Percentiles rank a stretch among this genome's conserved stretches.
phyloP scores from a whole-genome alignment of 2,888 invertebrate species.

The Lasioglossum leucozonium region DNA sequence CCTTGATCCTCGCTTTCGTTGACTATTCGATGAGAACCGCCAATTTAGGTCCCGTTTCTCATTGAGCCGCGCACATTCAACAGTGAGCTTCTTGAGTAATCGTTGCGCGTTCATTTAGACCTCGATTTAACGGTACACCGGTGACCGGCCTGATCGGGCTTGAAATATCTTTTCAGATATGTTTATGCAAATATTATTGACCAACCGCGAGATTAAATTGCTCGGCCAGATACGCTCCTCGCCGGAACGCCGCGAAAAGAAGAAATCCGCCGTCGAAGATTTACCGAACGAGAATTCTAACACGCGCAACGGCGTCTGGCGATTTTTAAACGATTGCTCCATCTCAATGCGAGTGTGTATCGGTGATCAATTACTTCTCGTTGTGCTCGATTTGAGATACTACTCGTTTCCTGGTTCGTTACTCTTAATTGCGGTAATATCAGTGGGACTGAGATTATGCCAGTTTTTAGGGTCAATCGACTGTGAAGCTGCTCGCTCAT shows the following conservation, averaged over 20 bases:
- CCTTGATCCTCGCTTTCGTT: conserved; percentile 23
- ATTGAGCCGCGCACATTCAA: neutral
- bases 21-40: conserved; percentile 19
- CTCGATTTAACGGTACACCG: conserved; percentile 15
- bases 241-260: neutral
- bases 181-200: conserved; percentile 18
- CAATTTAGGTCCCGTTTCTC: conserved; percentile 16
- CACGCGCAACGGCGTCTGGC: neutral
- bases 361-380: neutral
- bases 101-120: conserved; percentile 8
- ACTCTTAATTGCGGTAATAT: neutral
- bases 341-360: neutral
- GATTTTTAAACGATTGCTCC: neutral
- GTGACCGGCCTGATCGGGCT: neutral
- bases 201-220: conserved; percentile 3
- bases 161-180: conserved; percentile 15
- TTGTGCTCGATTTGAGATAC: neutral
- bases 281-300: conserved; percentile 13
- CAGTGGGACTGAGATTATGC: neutral
- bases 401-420: neutral
- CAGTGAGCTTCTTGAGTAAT: neutral
- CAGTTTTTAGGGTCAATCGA: neutral
- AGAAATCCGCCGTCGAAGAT: neutral
- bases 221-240: neutral
- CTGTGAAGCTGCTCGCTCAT: neutral